Percentiles rank a stretch among this genome's conserved stretches.
phyloP scores from a whole-genome alignment of 2,113 vertebrate species.

The Corythaeola cristata region DNA sequence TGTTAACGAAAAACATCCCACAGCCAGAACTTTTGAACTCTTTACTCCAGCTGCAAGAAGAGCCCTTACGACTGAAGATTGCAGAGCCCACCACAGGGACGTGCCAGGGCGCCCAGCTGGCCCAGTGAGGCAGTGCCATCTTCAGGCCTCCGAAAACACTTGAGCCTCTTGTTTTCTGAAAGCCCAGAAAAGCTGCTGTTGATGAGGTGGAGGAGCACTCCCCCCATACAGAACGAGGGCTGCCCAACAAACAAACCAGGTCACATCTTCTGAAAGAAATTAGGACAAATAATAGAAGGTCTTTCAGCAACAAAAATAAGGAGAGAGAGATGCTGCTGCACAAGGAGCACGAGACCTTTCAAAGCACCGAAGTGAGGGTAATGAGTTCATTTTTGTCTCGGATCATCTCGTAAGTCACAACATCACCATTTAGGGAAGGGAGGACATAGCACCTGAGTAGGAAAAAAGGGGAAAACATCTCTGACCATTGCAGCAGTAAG shows the following conservation, averaged over 20 bases:
- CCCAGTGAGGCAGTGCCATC: slow-evolving; percentile 31
- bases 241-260: not conserved
- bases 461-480: not conserved
- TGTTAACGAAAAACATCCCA: not conserved
- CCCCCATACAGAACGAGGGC: not conserved
- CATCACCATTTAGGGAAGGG: not conserved
- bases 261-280: not conserved
- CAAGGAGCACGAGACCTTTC: not conserved
- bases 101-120: not conserved
- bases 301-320: not conserved
- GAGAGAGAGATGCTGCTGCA: not conserved
- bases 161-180: not conserved
- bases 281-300: not conserved
- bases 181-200: not conserved
- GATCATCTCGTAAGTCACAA: not conserved
- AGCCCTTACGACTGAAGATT: not conserved
- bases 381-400: not conserved
- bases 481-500: fast-evolving
- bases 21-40: not conserved
- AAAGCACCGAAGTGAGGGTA: not conserved
- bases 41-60: not conserved
- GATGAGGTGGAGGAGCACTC: not conserved
- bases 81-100: not conserved
- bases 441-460: not conserved
- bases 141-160: not conserved